Evolutionary conservation across 2,797 vertebrate species (phyloP).

Genomic region (Trachops cirrhosus): DNA sequence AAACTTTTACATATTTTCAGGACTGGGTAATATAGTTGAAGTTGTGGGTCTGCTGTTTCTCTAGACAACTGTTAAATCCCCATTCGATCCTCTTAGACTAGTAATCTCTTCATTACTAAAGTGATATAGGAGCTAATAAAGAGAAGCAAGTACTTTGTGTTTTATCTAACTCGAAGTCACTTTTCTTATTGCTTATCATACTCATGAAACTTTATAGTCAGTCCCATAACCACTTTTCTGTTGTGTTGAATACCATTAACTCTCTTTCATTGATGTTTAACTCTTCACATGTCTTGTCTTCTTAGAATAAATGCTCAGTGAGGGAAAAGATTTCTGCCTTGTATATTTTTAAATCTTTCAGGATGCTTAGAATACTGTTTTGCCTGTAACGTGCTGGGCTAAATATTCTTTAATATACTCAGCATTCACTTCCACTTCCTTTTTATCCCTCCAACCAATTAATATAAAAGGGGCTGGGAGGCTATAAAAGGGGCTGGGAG

Average conservation of each 20-base stretch:
- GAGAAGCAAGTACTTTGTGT: background rate
- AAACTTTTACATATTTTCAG: background rate
- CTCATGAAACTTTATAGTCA: slow-evolving; percentile 11
- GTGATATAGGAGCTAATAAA: background rate
- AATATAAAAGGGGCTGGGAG: background rate
- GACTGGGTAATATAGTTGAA: background rate
- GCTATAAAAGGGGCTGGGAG: background rate
- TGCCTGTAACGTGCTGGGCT: background rate
- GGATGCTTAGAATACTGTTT: background rate
- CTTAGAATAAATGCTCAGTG: background rate
- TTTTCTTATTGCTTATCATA: background rate
- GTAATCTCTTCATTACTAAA: background rate
- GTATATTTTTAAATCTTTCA: background rate
- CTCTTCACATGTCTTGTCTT: background rate
- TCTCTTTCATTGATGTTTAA: slow-evolving; percentile 10
- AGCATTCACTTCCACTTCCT: background rate
- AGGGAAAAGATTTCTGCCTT: slow-evolving; percentile 8
- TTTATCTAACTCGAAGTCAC: background rate
- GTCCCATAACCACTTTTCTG: background rate
- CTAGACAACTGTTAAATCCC: background rate
- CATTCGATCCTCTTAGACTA: background rate
- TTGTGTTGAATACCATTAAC: background rate
- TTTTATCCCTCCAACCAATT: background rate
- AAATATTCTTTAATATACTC: slow-evolving; percentile 7
- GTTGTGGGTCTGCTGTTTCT: background rate